A percentile compares a stretch with the other conserved stretches of the same genome.
These are phyloP conservation scores for Scaptomyza pallida DNA, from an alignment of 1,140 invertebrate genomes.

Conservation along the genomic window DNA sequence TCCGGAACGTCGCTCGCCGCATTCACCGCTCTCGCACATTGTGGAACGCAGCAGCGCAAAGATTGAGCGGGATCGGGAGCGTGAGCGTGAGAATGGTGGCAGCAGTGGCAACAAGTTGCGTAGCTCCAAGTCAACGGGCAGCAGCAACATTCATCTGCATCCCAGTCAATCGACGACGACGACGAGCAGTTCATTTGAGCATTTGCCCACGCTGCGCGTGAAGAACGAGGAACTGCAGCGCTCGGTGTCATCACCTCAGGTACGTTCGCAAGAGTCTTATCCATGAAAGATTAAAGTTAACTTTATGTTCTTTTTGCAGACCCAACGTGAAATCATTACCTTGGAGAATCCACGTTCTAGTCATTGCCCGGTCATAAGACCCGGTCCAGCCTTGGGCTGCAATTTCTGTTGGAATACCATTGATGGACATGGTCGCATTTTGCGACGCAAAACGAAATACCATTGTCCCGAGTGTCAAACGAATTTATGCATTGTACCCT, in stretches of 20 bases:
- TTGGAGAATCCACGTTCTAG: slow-evolving; percentile 85
- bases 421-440: slow-evolving; percentile 90
- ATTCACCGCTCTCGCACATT: slow-evolving; percentile 53
- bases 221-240: slow-evolving; percentile 85
- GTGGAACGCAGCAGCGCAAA: slow-evolving; percentile 41
- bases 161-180: slow-evolving; percentile 44
- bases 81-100: slow-evolving; percentile 54
- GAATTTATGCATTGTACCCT: slow-evolving; percentile 93
- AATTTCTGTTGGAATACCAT: slow-evolving; percentile 95
- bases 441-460: slow-evolving; percentile 93
- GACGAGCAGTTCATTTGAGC: slow-evolving; percentile 77
- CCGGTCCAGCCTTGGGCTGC: slow-evolving; percentile 92
- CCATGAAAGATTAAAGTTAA: background rate
- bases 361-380: slow-evolving; percentile 91
- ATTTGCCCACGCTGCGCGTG: slow-evolving; percentile 84
- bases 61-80: too few species aligned
- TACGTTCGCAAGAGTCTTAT: slow-evolving; percentile 7
- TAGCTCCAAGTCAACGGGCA: slow-evolving; percentile 68
- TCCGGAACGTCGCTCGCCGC: slow-evolving; percentile 63
- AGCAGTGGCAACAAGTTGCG: slow-evolving; percentile 54
- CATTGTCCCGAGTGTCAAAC: slow-evolving; percentile 94
- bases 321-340: slow-evolving; percentile 79
- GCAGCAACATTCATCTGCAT: slow-evolving; percentile 60
- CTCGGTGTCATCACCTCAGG: slow-evolving; percentile 86
- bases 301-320: slow-evolving; percentile 42